Conservation (phyloP, 2,797 vertebrate genomes). For the Orientallactaga sibirica region DNA sequence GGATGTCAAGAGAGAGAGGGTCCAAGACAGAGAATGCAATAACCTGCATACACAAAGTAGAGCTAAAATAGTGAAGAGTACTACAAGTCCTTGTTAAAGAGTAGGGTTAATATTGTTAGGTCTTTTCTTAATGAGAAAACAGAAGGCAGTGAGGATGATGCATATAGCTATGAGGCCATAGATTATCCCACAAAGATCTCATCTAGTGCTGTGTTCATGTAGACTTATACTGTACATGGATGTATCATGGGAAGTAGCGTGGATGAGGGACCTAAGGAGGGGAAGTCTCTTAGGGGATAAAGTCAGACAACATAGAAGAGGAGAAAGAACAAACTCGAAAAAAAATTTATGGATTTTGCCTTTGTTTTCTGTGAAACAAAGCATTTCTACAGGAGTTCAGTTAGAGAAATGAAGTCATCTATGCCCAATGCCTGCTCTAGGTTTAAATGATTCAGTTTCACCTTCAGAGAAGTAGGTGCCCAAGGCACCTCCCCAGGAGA, state of each 20-base stretch:
- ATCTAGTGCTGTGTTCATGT: background rate
- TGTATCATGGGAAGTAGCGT: background rate
- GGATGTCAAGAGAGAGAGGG: background rate
- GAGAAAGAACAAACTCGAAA: background rate
- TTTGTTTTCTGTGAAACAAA: background rate
- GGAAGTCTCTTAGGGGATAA: background rate
- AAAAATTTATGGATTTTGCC: background rate
- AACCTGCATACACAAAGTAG: background rate
- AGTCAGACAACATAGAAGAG: background rate
- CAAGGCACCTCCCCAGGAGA: background rate
- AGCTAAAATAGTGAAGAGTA: accelerated
- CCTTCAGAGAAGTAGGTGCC: background rate
- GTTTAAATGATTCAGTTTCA: accelerated
- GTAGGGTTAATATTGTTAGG: background rate
- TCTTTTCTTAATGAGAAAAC: background rate
- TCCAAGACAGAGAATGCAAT: background rate
- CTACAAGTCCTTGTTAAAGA: background rate
- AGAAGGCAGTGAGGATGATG: background rate
- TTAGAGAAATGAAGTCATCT: background rate
- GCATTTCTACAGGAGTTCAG: background rate
- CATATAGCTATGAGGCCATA: background rate
- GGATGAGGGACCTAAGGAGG: background rate
- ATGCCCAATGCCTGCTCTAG: background rate
- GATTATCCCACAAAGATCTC: background rate
- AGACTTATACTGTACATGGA: background rate